Percentiles rank a stretch among this genome's conserved stretches.
Conservation (phyloP, 2,113 vertebrate genomes). For the Xenus cinereus region DNA sequence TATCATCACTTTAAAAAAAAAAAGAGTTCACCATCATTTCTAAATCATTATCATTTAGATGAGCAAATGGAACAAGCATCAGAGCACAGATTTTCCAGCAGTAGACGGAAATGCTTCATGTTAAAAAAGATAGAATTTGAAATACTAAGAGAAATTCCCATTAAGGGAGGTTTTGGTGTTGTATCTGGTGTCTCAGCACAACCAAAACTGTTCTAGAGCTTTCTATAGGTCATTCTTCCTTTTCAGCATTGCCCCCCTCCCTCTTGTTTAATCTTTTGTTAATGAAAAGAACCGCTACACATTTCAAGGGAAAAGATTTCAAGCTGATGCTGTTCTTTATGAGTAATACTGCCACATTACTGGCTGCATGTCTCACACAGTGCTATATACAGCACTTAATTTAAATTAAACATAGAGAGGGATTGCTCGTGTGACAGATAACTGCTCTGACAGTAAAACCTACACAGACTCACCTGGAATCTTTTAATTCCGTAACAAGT, state of each 20-base stretch:
- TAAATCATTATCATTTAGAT: slow-evolving; percentile 15
- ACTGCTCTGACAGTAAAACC: background rate
- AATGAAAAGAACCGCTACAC: background rate
- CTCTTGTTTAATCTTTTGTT: background rate
- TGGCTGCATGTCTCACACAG: background rate
- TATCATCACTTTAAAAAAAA: background rate
- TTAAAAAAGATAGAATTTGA: background rate
- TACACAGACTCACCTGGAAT: slow-evolving; percentile 67
- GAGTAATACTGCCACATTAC: background rate
- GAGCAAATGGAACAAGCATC: background rate
- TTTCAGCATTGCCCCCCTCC: background rate
- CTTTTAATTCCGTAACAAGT: slow-evolving; percentile 56
- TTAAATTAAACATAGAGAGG: background rate
- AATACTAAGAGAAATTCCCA: background rate
- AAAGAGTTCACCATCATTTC: background rate
- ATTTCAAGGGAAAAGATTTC: background rate
- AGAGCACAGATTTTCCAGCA: background rate
- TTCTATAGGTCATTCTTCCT: background rate
- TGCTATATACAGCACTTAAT: background rate
- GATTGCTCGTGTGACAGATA: background rate
- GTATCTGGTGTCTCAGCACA: background rate
- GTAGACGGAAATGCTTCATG: background rate
- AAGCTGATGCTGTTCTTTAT: background rate
- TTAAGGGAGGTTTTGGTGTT: background rate
- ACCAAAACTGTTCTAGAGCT: background rate